Evolutionary conservation across 2,888 invertebrate species (phyloP), one percentile per base, ranked within the genome.

Genomic region (Lymantria dispar): DNA sequence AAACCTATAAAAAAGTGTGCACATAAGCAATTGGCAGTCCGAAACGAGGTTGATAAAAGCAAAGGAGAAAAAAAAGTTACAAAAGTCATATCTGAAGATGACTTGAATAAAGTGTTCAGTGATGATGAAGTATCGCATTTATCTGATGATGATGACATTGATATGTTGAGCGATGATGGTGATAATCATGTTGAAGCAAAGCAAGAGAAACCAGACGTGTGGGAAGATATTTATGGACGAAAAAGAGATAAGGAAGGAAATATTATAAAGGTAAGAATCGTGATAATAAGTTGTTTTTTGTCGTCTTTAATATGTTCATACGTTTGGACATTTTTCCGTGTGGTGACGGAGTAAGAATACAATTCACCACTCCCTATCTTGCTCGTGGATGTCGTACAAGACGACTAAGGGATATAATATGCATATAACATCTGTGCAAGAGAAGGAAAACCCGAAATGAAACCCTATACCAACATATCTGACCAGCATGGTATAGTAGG

Each of bases 171-270:
- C 47, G 71, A 71, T 29, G 68, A 47, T 57, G 53, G 57, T 22
- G 53, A 60, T 29, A 58, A 55, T 46, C 53, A 55, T 42, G 56
- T 66, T 31, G 62, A 74, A 33, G 66, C 71, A 44, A 77, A 85
- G 52, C 55, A 74, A 58, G 82, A 73, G 55, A 83, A 83, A 55
- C 87, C 85, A 53, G 87, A 89, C 73, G 73, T 83, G 3, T 96
- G 95, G 95, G 97, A 98, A 91, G 98, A 99, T 87, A 98, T 99
- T 76, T 98, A 99, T 85, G 98, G 98, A 0, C 92, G 98, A 53
- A 93, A 95, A 64, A 92, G 97, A 62, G 95, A 96, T 74, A 94
- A 94, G 70, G 92, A 95, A 64, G 98, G 98, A 2, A 95, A 96
- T 76, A 78, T 98, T 60, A 86, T 98, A 42, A 87, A 91, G 70